phyloP scores from a whole-genome alignment of 1,140 invertebrate genomes.

The Oncopodura yosiiana region DNA sequence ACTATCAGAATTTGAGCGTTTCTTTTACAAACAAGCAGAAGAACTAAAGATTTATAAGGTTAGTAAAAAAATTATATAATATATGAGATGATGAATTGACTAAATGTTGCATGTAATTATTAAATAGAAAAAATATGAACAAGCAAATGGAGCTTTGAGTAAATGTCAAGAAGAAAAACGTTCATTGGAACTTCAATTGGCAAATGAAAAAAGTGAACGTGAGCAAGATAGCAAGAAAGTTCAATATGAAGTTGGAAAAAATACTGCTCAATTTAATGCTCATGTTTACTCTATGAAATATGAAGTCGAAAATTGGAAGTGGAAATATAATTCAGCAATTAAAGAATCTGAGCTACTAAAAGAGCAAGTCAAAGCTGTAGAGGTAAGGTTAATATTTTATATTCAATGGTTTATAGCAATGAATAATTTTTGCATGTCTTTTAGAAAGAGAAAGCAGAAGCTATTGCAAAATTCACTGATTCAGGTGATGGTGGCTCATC shows the following conservation, averaged over 20 bases:
- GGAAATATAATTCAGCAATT: slow-evolving; percentile 2
- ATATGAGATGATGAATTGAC: background rate
- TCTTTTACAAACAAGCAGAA: slow-evolving; percentile 6
- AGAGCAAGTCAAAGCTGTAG: slow-evolving; percentile 17
- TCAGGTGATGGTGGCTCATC: background rate
- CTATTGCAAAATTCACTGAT: background rate
- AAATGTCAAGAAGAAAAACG: slow-evolving; percentile 19
- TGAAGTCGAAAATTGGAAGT: slow-evolving; percentile 16
- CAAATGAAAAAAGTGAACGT: slow-evolving; percentile 5
- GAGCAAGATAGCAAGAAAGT: slow-evolving; percentile 12
- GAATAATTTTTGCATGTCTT: background rate
- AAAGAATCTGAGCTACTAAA: slow-evolving; percentile 10
- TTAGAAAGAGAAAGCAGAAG: slow-evolving; percentile 12
- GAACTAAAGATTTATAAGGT: slow-evolving; percentile 1
- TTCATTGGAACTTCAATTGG: slow-evolving; percentile 8
- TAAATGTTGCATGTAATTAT: background rate
- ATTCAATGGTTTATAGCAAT: background rate
- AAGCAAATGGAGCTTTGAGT: background rate
- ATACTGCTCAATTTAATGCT: slow-evolving; percentile 6
- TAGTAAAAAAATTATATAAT: background rate
- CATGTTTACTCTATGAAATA: slow-evolving; percentile 15
- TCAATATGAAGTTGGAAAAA: slow-evolving; percentile 10
- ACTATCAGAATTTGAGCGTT: background rate
- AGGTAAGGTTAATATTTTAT: slow-evolving; percentile 6
- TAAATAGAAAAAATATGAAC: background rate